phyloP scores from a whole-genome alignment of 2,888 invertebrate species.

The Mactromeris polynyma region DNA sequence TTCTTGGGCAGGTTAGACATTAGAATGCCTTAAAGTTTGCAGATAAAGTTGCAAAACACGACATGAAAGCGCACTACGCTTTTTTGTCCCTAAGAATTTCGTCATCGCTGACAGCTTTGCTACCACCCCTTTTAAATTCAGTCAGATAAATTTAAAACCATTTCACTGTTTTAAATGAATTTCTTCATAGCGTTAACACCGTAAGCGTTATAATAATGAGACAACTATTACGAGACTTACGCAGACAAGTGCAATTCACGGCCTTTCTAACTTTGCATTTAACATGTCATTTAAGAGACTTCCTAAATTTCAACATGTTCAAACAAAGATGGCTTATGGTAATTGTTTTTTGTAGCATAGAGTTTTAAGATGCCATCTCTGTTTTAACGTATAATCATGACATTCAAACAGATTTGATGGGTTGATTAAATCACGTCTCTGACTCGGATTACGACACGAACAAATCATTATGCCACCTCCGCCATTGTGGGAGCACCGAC shows the following conservation, averaged over 20 bases:
- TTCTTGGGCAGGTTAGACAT: too few relatives aligned
- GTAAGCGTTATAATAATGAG: background rate
- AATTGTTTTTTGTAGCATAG: background rate
- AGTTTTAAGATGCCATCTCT: too few relatives aligned
- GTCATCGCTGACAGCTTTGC: background rate
- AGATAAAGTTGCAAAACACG: background rate
- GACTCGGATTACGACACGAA: constrained; percentile 3
- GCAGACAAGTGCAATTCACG: background rate
- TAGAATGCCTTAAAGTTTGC: background rate
- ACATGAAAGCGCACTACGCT: background rate
- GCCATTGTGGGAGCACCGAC: background rate
- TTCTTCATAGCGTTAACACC: background rate
- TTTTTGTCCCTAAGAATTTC: background rate
- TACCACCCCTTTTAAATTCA: background rate
- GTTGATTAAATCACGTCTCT: background rate
- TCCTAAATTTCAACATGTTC: background rate
- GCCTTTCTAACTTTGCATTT: constrained; percentile 5
- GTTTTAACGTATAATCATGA: constrained; percentile 12
- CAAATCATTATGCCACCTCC: background rate
- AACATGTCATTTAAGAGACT: background rate
- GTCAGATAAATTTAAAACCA: background rate
- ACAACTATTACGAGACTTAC: background rate
- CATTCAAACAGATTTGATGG: background rate
- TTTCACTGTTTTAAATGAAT: background rate
- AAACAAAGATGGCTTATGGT: background rate